Conservation (phyloP, 1,140 invertebrate species). For the Drosophila gunungcola region DNA sequence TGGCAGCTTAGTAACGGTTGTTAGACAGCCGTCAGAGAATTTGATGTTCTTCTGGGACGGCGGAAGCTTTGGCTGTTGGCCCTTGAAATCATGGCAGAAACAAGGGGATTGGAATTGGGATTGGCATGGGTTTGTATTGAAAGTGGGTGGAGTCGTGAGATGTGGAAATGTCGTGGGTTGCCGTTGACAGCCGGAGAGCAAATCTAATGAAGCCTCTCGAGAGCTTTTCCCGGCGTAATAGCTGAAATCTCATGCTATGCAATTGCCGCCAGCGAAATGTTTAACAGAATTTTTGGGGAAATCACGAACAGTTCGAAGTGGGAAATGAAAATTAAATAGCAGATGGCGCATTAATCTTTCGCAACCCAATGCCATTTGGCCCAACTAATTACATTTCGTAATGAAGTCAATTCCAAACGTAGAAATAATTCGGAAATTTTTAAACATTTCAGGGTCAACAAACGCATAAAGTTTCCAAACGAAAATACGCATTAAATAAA, state of each 20-base stretch:
- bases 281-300: slow-evolving; percentile 14
- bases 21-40: slow-evolving; percentile 21
- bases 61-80: not conserved
- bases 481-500: not conserved
- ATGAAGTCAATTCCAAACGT: slow-evolving; percentile 16
- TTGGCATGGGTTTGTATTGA: not conserved
- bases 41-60: slow-evolving; percentile 31
- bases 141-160: not conserved
- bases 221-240: slow-evolving; percentile 23
- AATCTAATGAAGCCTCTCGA: slow-evolving; percentile 56
- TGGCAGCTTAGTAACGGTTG: slow-evolving; percentile 48
- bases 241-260: slow-evolving; percentile 39
- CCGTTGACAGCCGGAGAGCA: slow-evolving; percentile 47
- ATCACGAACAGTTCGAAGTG: slow-evolving; percentile 13
- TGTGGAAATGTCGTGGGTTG: slow-evolving; percentile 24
- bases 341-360: slow-evolving; percentile 30
- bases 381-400: slow-evolving; percentile 14
- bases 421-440: slow-evolving; percentile 1
- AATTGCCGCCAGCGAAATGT: slow-evolving; percentile 14
- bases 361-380: slow-evolving; percentile 4
- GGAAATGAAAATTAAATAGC: slow-evolving; percentile 14
- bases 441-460: slow-evolving; percentile 14
- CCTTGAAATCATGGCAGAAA: slow-evolving; percentile 6
- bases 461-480: slow-evolving; percentile 3
- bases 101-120: too few relatives aligned